Base-by-base conservation (phyloP, 2,888 invertebrate genomes). In the Colletes collaris region DNA sequence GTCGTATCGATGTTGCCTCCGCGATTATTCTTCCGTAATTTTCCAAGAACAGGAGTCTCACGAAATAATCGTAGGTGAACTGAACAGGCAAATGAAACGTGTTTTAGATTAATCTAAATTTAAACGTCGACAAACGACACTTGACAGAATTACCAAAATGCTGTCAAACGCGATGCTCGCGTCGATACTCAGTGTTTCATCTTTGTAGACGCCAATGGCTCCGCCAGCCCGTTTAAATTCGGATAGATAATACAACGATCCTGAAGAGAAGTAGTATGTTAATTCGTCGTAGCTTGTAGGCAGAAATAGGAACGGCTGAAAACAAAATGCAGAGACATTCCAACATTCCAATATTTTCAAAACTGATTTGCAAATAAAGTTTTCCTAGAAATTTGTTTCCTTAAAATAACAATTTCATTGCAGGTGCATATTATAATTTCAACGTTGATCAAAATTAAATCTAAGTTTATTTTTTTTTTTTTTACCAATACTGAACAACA, bases 161-260 rank as follows among this genome's bases (percentile, higher is more conserved):
- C n/a, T 11, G 27, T 50, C 1, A 0, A 83, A 75, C 19, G 37
- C 63, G 4, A 79, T 19, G 2, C 49, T 53, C 1, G 60, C 11
- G 4, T 75, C 52, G 55, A 83, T 3, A 2, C 8, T n/a, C 3
- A 79, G n/a, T 10, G 40, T 4, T 27, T 49, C 27, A 52, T 74
- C 49, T n/a, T 27, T 10, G 50, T 69, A 75, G 6, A 2, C n/a
- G 40, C 56, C 44, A 4, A 49, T 56, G 44, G 63, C 65, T 7
- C 58, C 3, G 13, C 46, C 56, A 11, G 59, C 19, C 16, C 49
- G 63, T 10, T 64, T n/a, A 6, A 81, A 40, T 13, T 13, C 4
- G n/a, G 67, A 78, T 16, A 81, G 56, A 35, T 60, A 5, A n/a
- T 62, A 27, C 49, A 81, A 4, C 27, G 11, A 37, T 16, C 71